Conservation (phyloP, 1,140 invertebrate species). For the Eupristina koningsbergeri region DNA sequence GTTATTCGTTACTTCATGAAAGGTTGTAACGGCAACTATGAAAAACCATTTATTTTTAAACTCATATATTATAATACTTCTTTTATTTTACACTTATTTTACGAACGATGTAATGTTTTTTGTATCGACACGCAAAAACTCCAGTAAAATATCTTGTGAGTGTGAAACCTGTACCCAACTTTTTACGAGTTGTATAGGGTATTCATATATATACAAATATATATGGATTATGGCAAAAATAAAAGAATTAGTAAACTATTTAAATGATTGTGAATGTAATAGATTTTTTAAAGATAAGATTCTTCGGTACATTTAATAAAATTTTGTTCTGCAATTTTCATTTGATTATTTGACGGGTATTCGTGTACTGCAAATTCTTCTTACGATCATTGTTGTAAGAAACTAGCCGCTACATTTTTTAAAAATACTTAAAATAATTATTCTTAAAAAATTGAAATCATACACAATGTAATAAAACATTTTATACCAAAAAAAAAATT, state of each 20-base stretch:
- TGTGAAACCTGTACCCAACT: neutral
- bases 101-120: slow-evolving; percentile 2
- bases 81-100: neutral
- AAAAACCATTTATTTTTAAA: neutral
- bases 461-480: no score
- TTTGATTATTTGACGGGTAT: neutral
- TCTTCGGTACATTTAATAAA: neutral
- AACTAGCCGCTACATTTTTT: neutral
- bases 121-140: neutral
- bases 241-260: neutral
- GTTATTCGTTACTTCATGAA: neutral
- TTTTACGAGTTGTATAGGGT: neutral
- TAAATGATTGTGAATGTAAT: neutral
- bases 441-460: no score
- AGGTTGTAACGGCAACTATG: neutral
- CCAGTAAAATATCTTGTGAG: neutral
- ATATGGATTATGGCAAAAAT: neutral
- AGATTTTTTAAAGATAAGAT: neutral
- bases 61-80: slow-evolving; percentile 6
- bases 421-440: no score
- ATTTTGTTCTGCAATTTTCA: no score
- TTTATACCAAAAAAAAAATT: no score
- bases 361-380: neutral
- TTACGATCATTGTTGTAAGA: neutral
- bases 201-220: no score